These are phyloP conservation scores for Prunella himalayana DNA, from an alignment of 2,113 vertebrate species.

Conservation along the genomic window DNA sequence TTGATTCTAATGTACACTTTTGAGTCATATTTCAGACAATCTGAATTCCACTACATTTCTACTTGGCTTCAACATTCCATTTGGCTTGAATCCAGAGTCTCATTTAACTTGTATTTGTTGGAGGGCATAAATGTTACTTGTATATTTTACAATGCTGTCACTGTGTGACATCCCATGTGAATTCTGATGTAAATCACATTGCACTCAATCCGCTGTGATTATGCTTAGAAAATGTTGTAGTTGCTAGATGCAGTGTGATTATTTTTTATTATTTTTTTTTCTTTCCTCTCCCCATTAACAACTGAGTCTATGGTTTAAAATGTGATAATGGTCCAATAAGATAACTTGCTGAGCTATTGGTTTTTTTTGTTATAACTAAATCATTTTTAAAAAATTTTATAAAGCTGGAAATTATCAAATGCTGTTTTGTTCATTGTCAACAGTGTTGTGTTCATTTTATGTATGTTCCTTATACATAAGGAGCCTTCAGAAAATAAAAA, in stretches of 20 bases:
- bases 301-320: slow-evolving; percentile 66
- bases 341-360: slow-evolving; percentile 72
- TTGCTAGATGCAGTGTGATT: slow-evolving; percentile 72
- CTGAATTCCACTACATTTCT: slow-evolving; percentile 77
- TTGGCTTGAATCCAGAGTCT: slow-evolving; percentile 61
- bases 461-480: slow-evolving; percentile 74
- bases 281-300: slow-evolving; percentile 45
- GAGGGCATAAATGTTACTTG: slow-evolving; percentile 73
- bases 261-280: not conserved
- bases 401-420: slow-evolving; percentile 76
- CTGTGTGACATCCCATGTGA: slow-evolving; percentile 87
- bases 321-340: slow-evolving; percentile 75
- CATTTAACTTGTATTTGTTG: slow-evolving; percentile 66
- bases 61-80: slow-evolving; percentile 73
- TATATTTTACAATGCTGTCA: slow-evolving; percentile 84
- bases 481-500: slow-evolving; percentile 74
- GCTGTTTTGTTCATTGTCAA: slow-evolving; percentile 72
- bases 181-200: slow-evolving; percentile 76
- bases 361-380: slow-evolving; percentile 69
- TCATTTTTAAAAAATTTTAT: slow-evolving; percentile 69
- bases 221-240: slow-evolving; percentile 75
- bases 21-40: slow-evolving; percentile 69
- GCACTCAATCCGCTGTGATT: slow-evolving; percentile 75
- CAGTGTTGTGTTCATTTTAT: slow-evolving; percentile 80
- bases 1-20: slow-evolving; percentile 36